These are phyloP conservation scores for Pseudomyrmex pallidus DNA, from an alignment of 1,140 invertebrate species.

Conservation along the genomic window DNA sequence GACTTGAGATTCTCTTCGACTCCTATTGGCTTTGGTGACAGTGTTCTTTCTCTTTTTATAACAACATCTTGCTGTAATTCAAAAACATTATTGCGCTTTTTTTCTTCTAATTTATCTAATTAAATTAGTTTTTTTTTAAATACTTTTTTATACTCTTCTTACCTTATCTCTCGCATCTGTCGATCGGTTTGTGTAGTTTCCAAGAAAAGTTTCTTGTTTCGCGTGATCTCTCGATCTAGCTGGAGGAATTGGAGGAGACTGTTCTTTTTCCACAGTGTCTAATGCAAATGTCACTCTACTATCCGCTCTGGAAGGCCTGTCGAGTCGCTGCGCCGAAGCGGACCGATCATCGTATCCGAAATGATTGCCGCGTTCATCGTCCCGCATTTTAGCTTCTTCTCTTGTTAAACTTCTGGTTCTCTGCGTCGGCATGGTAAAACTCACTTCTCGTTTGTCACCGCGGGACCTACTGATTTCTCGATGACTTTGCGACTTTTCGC, in stretches of 20 bases:
- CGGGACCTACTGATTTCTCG: conserved; percentile 80
- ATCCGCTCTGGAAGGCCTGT: conserved; percentile 77
- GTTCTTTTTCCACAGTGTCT: conserved; percentile 69
- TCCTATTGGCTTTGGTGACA: not conserved
- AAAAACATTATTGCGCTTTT: not conserved
- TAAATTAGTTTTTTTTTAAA: not conserved
- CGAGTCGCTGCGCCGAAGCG: conserved; percentile 75
- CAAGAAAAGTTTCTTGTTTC: conserved; percentile 42
- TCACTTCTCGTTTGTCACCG: conserved; percentile 80
- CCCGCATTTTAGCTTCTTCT: conserved; percentile 75
- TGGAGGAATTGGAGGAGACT: conserved; percentile 63
- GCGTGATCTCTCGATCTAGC: conserved; percentile 68
- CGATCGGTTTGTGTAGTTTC: conserved; percentile 35
- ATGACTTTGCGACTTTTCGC: conserved; percentile 81
- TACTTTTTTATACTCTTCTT: conserved; percentile 9
- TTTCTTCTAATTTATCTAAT: not conserved
- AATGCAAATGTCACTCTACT: conserved; percentile 81
- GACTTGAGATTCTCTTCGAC: conserved; percentile 56
- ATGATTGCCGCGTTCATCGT: conserved; percentile 31
- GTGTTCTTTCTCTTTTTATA: conserved; percentile 38
- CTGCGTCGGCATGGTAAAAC: conserved; percentile 75
- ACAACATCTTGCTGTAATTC: conserved; percentile 18
- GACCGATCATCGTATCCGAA: conserved; percentile 71
- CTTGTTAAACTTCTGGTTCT: conserved; percentile 83
- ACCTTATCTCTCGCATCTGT: not conserved